phyloP scores from a whole-genome alignment of 2,888 invertebrate genomes.

The Kuschelorhynchus macadamiae region DNA sequence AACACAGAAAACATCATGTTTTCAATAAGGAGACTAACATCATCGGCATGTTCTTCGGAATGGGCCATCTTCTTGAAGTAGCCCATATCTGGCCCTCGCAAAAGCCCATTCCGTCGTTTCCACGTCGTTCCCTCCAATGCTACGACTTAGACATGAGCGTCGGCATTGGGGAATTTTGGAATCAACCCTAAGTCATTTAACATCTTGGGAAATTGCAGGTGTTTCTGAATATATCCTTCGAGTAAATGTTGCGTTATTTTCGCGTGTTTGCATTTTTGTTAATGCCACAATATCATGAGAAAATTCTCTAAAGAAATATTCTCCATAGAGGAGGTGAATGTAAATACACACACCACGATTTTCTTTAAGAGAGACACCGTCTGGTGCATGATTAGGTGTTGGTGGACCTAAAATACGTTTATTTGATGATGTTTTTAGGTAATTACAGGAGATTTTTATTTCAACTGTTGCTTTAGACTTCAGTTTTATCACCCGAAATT shows the following conservation, averaged over 20 bases:
- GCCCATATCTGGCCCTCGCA: conserved; percentile 67
- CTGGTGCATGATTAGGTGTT: conserved; percentile 63
- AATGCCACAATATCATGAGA: too few relatives aligned
- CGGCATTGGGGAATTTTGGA: conserved; percentile 49
- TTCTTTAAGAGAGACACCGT: conserved; percentile 52
- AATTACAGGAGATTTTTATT: conserved; percentile 66
- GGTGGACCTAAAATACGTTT: conserved; percentile 66
- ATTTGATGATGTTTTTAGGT: conserved; percentile 64
- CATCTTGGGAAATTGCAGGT: conserved; percentile 55
- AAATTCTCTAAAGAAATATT: too few relatives aligned
- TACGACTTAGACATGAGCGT: conserved; percentile 64
- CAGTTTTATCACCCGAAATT: too few relatives aligned
- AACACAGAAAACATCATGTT: conserved; percentile 61
- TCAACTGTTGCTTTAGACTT: conserved; percentile 59
- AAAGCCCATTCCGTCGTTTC: conserved; percentile 66
- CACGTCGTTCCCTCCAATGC: conserved; percentile 65
- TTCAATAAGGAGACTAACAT: conserved; percentile 68
- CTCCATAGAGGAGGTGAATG: too few relatives aligned
- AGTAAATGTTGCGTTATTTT: conserved; percentile 18
- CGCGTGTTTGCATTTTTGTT: conserved; percentile 49
- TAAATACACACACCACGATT: too few relatives aligned
- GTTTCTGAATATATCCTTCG: conserved; percentile 24
- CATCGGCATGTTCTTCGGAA: conserved; percentile 66
- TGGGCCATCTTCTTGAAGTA: conserved; percentile 66
- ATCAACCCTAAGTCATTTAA: conserved; percentile 58